phyloP scores from a whole-genome alignment of 2,888 invertebrate species.

The Agrotis puta region DNA sequence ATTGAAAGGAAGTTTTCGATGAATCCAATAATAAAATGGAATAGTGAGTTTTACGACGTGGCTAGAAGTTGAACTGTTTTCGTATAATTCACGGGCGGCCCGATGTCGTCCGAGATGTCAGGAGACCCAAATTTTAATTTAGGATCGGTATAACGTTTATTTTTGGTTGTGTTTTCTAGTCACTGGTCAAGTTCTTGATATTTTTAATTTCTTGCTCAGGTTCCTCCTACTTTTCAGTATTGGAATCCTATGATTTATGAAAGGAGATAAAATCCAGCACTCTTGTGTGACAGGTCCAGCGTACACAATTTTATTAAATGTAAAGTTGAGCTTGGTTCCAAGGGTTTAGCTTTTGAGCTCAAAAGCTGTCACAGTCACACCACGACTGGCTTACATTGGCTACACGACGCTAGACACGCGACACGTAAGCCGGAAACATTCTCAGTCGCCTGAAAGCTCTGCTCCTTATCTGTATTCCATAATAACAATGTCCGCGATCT shows the following conservation, averaged over 20 bases:
- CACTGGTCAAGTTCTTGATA: neutral
- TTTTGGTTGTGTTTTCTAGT: neutral
- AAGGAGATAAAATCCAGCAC: neutral
- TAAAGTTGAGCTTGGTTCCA: conserved; percentile 1
- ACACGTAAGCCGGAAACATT: conserved; percentile 21
- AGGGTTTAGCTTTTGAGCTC: conserved; percentile 19
- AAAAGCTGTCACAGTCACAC: conserved; percentile 38
- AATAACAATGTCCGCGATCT: conserved; percentile 37
- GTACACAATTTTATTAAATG: conserved; percentile 27
- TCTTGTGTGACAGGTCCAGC: conserved; percentile 3
- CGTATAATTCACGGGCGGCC: neutral
- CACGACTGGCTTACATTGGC: conserved; percentile 31
- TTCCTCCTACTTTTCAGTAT: neutral
- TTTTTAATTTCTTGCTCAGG: conserved; percentile 8
- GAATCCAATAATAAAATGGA: conserved; percentile 24
- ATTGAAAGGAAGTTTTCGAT: neutral
- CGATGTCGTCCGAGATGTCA: neutral
- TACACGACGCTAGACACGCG: neutral
- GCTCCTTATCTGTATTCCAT: conserved; percentile 14
- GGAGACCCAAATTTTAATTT: conserved; percentile 29
- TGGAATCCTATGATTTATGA: neutral
- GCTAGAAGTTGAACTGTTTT: conserved; percentile 24
- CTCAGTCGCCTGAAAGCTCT: conserved; percentile 10
- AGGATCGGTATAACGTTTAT: neutral
- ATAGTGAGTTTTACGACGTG: conserved; percentile 3